These are phyloP conservation scores for Melanotaenia nigrans DNA, from an alignment of 2,797 vertebrate genomes.

Conservation along the genomic window DNA sequence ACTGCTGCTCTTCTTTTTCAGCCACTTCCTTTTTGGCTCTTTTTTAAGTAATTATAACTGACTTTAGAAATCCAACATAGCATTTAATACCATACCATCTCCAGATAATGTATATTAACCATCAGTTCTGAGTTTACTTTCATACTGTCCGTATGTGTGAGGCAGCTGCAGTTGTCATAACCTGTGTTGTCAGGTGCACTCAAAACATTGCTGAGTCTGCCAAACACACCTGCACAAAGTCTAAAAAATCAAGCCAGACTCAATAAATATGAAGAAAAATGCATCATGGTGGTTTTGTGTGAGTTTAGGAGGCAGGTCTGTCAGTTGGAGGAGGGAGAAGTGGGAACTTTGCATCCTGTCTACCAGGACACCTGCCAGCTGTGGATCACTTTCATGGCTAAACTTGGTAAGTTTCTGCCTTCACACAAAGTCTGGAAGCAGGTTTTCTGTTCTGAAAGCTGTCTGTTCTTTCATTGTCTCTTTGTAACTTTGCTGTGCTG, in stretches of 20 bases:
- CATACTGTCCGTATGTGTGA: too few species aligned
- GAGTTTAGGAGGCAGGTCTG: conserved; percentile 84
- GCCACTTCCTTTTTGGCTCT: too few species aligned
- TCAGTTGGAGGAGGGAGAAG: conserved; percentile 92
- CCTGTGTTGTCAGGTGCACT: too few species aligned
- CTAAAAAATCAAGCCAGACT: neutral
- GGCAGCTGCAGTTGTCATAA: too few species aligned
- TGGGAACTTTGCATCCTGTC: conserved; percentile 87
- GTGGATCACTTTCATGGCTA: conserved; percentile 94
- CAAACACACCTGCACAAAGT: too few species aligned
- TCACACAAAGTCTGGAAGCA: neutral
- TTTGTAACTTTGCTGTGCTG: neutral
- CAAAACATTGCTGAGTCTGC: too few species aligned
- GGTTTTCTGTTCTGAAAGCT: neutral
- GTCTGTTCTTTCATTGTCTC: neutral
- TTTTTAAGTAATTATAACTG: too few species aligned
- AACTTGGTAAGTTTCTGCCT: conserved; percentile 81
- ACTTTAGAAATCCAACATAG: too few species aligned
- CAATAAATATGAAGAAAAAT: neutral
- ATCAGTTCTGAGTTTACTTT: too few species aligned
- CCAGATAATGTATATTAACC: too few species aligned
- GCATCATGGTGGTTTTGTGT: conserved; percentile 7
- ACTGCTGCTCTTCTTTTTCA: neutral
- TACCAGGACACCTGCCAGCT: conserved; percentile 86
- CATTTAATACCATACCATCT: too few species aligned